Evolutionary conservation across 2,888 invertebrate genomes (phyloP), one percentile per base, ranked within the genome.

Genomic region (Watsonalla binaria): DNA sequence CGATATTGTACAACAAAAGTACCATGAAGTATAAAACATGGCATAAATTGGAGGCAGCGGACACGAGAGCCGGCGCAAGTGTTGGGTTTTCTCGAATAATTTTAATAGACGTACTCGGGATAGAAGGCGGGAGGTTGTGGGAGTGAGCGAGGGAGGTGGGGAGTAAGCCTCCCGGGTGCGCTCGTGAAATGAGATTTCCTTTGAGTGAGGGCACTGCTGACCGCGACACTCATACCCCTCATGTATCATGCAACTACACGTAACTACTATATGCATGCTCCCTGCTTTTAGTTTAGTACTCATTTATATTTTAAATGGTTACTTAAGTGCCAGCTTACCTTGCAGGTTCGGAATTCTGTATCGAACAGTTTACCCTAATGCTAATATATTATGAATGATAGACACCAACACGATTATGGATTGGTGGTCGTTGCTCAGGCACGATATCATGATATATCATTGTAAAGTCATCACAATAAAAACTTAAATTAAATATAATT

Each of bases 161-260:
- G 51, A 60, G 54, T 65, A 63, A 39, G 49, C 47, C 39, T 46
- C 42, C 14, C 54, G 63, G 59, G 64, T 68, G 62, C 58, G 67
- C 71, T 62, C 68, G 72, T 76, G 76, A 87, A 90, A 90, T 90
- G 88, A 88, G 88, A 90, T 89, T 89, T 90, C 86, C 88, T 89
- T 87, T 89, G 88, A 76, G 84, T 78, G 78, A 69, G 71, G 73
- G 77, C 72, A 74, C 75, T 66, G 72, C 76, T 85, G 82, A 85
- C 86, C 86, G 80, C 84, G 81, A 78, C 78, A 70, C 75, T 76
- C 76, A 70, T 76, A 71, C 72, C 78, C 72, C 79, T 74, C 81
- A 76, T 82, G 80, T 74, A 80, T 80, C 80, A 82, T 75, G 76
- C 75, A 73, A 71, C 69, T 70, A 66, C 59, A 68, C 63, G 55